Evolutionary conservation across 1,140 invertebrate species (phyloP).

Genomic region (Magallana ariakensis): DNA sequence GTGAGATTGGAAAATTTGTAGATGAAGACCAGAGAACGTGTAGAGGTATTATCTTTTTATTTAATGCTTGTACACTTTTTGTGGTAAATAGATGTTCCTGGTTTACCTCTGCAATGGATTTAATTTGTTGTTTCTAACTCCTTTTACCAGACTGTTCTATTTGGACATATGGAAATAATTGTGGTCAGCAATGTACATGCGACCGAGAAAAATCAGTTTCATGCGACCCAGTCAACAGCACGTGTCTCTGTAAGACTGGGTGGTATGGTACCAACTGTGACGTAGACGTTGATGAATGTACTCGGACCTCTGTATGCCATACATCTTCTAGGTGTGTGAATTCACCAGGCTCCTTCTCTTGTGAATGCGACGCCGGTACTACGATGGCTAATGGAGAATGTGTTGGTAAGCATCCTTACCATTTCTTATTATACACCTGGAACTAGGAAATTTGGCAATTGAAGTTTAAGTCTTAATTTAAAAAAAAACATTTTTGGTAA

Average conservation of each 20-base stretch:
- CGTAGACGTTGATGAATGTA: slow-evolving; percentile 44
- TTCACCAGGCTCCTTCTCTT: slow-evolving; percentile 4
- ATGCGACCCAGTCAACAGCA: slow-evolving; percentile 42
- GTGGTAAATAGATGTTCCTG: too few species aligned
- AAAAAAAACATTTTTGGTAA: too few species aligned
- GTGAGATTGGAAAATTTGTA: slow-evolving; percentile 54
- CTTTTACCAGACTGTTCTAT: slow-evolving; percentile 40
- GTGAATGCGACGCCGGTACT: slow-evolving; percentile 15
- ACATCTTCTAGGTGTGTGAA: not conserved
- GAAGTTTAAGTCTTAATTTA: too few species aligned
- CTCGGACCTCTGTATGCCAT: not conserved
- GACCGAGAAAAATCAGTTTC: not conserved
- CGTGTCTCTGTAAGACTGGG: slow-evolving; percentile 51
- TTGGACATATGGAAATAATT: slow-evolving; percentile 46
- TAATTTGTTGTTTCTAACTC: not conserved
- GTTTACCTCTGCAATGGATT: not conserved
- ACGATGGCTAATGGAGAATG: slow-evolving; percentile 18
- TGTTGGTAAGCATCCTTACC: slow-evolving; percentile 1
- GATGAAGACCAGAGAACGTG: slow-evolving; percentile 48
- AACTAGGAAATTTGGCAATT: too few species aligned
- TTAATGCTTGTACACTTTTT: too few species aligned
- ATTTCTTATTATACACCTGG: too few species aligned
- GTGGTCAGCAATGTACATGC: slow-evolving; percentile 43
- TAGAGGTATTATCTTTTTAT: slow-evolving; percentile 22
- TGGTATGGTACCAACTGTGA: slow-evolving; percentile 44